phyloP scores from a whole-genome alignment of 2,113 vertebrate species.

The Siniperca knerii region DNA sequence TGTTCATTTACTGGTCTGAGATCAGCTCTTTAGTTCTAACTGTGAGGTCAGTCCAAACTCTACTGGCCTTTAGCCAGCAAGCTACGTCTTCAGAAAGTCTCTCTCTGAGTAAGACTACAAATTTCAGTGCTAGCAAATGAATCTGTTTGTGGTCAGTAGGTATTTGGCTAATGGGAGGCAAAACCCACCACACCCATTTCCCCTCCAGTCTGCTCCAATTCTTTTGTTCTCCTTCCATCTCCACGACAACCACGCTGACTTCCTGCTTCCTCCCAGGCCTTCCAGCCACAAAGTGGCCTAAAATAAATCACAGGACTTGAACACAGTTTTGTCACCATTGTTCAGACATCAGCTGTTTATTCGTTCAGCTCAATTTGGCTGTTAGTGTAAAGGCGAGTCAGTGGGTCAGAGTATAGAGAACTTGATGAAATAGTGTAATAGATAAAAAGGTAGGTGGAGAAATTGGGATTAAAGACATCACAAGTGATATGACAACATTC shows the following conservation, averaged over 20 bases:
- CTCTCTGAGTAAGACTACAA: slow-evolving; percentile 36
- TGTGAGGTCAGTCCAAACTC: slow-evolving; percentile 31
- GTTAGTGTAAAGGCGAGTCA: slow-evolving; percentile 53
- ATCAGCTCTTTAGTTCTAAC: slow-evolving; percentile 25
- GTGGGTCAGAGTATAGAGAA: slow-evolving; percentile 58
- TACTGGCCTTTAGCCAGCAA: slow-evolving; percentile 6
- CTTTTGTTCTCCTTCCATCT: slow-evolving; percentile 81
- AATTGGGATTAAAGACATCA: slow-evolving; percentile 40
- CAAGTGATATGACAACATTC: slow-evolving; percentile 30
- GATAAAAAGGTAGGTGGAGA: slow-evolving; percentile 37
- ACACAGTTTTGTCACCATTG: slow-evolving; percentile 74
- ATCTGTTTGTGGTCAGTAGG: slow-evolving; percentile 75
- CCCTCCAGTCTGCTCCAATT: slow-evolving; percentile 73
- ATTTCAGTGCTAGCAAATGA: slow-evolving; percentile 55
- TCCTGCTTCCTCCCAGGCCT: slow-evolving; percentile 81
- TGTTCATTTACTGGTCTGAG: slow-evolving; percentile 30
- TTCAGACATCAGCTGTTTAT: slow-evolving; percentile 79
- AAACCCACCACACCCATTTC: slow-evolving; percentile 82
- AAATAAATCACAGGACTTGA: slow-evolving; percentile 77
- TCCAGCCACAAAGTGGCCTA: slow-evolving; percentile 72
- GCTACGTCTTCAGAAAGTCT: slow-evolving; percentile 27
- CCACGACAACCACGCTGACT: slow-evolving; percentile 80
- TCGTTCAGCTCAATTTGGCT: slow-evolving; percentile 65
- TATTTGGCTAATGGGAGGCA: slow-evolving; percentile 78
- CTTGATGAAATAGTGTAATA: slow-evolving; percentile 29